Base-by-base conservation (phyloP, 2,888 invertebrate species). In the Tinea trinotella region DNA sequence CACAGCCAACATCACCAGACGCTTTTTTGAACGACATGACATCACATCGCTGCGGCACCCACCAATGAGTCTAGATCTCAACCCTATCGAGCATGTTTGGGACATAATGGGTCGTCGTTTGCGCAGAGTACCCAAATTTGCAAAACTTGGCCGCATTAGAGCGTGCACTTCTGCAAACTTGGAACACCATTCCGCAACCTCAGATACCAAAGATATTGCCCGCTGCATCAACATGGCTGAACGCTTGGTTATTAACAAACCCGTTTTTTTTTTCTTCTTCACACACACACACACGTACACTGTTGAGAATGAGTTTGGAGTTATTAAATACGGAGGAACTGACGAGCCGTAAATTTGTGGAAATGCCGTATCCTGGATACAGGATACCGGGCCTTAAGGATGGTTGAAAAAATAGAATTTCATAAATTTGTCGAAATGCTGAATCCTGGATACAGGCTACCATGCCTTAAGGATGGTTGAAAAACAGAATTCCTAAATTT, bases 401-500 rank as follows among this genome's bases (percentile, higher is more conserved):
- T 58, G 24, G 59, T 57, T 6, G 55, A 57, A 13, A 53, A 55
- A 9, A 15, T 40, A 18, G 55, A 57, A 24, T 55, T 57, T 44
- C 18, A 12, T 6, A 53, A 55, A 34, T 48, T 53, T 22, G 34
- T 54, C 13, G 48, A 46, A 19, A 49, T 54, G 50, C 34, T 57
- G 3, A 48, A 49, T 34, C 55, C 57, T 15, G 9, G n/a, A 2
- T 55, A 56, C 15, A 49, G 10, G 40, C 22, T 54, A 5, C 57
- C 57, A n/a, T n/a, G n/a, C 58, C 10, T 48, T 59, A 24, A 30
- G 56, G 15, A 55, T 58, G 24, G 59, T 57, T 6, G 55, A 57
- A 13, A 53, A 55, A 9, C 9, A 53, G 55, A 24, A 55, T 57
- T 44, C n/a, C n/a, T n/a, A n/a, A n/a, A n/a, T n/a, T n/a, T n/a